A percentile compares a stretch with the other conserved stretches of the same genome.
Conservation (phyloP, 2,888 invertebrate species). For the Calameuta pallipes region DNA sequence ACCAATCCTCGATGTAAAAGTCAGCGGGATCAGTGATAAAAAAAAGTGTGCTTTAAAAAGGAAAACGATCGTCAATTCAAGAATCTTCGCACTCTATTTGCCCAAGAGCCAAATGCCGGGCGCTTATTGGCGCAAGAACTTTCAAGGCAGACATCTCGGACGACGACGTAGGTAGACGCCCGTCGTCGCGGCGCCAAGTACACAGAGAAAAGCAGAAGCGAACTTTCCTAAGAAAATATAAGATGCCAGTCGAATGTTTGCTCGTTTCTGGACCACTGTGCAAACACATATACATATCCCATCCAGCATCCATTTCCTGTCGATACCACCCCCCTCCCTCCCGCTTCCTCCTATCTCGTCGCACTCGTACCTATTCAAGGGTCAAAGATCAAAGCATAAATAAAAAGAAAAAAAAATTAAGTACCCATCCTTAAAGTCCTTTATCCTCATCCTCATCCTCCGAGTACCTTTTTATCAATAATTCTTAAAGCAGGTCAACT, state of each 20-base stretch:
- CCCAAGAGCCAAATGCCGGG: background rate
- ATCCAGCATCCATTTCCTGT: background rate
- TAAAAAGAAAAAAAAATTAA: background rate
- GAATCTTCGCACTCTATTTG: background rate
- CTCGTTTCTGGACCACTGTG: background rate
- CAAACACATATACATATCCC: background rate
- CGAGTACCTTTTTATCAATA: background rate
- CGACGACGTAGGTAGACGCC: background rate
- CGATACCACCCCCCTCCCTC: background rate
- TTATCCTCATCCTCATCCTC: too few relatives aligned
- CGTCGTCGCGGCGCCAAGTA: background rate
- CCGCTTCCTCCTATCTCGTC: background rate
- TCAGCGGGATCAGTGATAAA: background rate
- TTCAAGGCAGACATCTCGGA: background rate
- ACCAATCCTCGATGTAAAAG: background rate
- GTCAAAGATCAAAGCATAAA: background rate
- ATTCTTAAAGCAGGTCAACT: background rate
- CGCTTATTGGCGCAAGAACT: background rate
- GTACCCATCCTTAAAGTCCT: background rate
- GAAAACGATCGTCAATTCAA: background rate
- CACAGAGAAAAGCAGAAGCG: background rate
- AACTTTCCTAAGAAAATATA: background rate
- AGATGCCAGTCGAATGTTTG: background rate
- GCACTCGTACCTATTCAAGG: too few relatives aligned
- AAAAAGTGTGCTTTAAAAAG: background rate